phyloP scores from a whole-genome alignment of 2,797 vertebrate species.

The Nannoperca australis region DNA sequence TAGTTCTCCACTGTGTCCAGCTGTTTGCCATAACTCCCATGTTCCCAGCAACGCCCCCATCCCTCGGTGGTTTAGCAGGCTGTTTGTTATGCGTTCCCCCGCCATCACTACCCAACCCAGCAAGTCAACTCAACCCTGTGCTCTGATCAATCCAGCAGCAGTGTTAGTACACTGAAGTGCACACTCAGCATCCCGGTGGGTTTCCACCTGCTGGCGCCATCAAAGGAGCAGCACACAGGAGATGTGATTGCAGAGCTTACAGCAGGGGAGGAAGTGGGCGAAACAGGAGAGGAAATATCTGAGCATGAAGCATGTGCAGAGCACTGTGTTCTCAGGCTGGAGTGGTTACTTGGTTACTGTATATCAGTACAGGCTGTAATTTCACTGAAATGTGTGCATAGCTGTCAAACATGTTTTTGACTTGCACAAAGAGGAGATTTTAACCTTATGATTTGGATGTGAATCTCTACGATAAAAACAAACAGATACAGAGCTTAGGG shows the following conservation, averaged over 20 bases:
- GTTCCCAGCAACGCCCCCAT: conserved; percentile 24
- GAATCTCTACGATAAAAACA: conserved; percentile 14
- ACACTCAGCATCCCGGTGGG: conserved; percentile 65
- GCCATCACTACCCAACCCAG: conserved; percentile 49
- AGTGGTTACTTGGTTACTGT: conserved; percentile 62
- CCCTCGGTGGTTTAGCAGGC: conserved; percentile 50
- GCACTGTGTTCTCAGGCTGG: conserved; percentile 27
- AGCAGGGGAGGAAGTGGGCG: conserved; percentile 59
- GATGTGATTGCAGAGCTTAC: conserved; percentile 70
- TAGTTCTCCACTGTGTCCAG: conserved; percentile 41
- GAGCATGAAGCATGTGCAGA: conserved; percentile 51
- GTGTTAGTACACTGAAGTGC: conserved; percentile 41
- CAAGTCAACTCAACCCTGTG: conserved; percentile 53
- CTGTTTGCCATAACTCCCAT: conserved; percentile 47
- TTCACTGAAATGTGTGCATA: conserved; percentile 25
- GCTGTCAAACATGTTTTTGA: conserved; percentile 24
- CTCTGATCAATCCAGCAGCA: conserved; percentile 68
- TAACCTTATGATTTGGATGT: conserved; percentile 6
- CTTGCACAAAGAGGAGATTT: conserved; percentile 22
- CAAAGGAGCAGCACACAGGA: conserved; percentile 67
- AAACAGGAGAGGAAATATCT: conserved; percentile 51
- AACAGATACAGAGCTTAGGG: not conserved
- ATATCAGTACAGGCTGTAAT: conserved; percentile 46
- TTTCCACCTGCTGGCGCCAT: conserved; percentile 72
- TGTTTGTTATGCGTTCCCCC: conserved; percentile 65